Base-by-base conservation (phyloP, 1,140 invertebrate species). In the Bemisia tabaci region DNA sequence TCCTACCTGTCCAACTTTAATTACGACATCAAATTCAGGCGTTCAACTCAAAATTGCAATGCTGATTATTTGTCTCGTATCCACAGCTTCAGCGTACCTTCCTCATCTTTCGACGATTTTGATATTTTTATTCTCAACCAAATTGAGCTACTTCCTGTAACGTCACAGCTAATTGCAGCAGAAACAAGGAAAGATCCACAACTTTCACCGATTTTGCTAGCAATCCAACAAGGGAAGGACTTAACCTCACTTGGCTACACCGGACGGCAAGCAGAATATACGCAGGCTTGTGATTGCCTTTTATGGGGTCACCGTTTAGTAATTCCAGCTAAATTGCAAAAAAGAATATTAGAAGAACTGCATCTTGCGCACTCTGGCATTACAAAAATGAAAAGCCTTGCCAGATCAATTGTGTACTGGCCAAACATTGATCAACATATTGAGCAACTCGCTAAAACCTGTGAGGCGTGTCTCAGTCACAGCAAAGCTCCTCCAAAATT, bases 1-100 rank as follows among this genome's bases (percentile, higher is more conserved):
- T 67, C 75, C 22, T 73, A 76, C 66, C 70, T 79, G 60, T 68
- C 70, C 12, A 73, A 70, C 1, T 78, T 74, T 69, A 67, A 75
- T 63, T 79, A 75, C 66, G 64, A 69, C 26, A 75, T 78, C 27
- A 65, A 74, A 67, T 72, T 74, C 68, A 68, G 73, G 27, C 67
- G 67, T 21, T 64, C 71, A 39, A 59, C 62, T 39, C 69, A 73
- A 25, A 71, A 76, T 67, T 59, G n/a, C 0, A 70, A 72, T 58
- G 75, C 72, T 9, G 76, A 76, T 71, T 71, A 65, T 48, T 70
- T 77, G 24, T 74, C 72, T 12, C 66, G 75, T 39, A 64, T 72
- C 17, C 65, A 65, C n/a, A 26, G 59, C 5, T 5, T 12, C 12
- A 26, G 5, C 22, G 21, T n/a, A n/a, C 12, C 12, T 12, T 12